phyloP scores from a whole-genome alignment of 2,113 vertebrate species.

The Trinectes maculatus region DNA sequence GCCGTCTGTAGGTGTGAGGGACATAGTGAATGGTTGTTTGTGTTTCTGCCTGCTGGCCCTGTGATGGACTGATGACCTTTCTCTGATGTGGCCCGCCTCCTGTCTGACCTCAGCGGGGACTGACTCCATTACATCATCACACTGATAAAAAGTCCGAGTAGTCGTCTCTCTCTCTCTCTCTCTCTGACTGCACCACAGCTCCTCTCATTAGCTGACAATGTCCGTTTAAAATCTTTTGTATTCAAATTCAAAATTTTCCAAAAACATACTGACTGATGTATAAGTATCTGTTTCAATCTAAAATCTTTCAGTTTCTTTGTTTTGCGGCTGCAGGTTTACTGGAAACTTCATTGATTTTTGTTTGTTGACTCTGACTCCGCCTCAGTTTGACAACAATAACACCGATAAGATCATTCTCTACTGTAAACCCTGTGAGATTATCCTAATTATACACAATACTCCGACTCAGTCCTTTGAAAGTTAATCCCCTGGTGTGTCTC shows the following conservation, averaged over 20 bases:
- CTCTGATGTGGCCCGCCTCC: too few species aligned
- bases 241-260: constrained; percentile 17
- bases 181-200: too few species aligned
- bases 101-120: too few species aligned
- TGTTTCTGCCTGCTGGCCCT: too few species aligned
- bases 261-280: constrained; percentile 4
- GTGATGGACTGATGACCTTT: too few species aligned
- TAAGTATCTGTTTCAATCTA: not conserved
- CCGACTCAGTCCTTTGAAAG: constrained; percentile 55
- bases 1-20: too few species aligned
- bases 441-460: constrained; percentile 59
- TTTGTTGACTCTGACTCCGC: constrained; percentile 50
- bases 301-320: constrained; percentile 47
- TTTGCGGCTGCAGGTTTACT: constrained; percentile 32
- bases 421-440: constrained; percentile 62
- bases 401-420: constrained; percentile 41
- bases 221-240: too few species aligned
- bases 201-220: too few species aligned
- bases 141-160: too few species aligned
- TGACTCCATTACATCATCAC: too few species aligned
- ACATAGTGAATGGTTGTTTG: too few species aligned
- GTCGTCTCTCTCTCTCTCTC: too few species aligned
- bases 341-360: constrained; percentile 26
- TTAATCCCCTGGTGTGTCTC: constrained; percentile 39
- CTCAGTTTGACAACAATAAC: constrained; percentile 21